Conservation (phyloP, 2,888 invertebrate species). For the Epsilonema sp. region DNA sequence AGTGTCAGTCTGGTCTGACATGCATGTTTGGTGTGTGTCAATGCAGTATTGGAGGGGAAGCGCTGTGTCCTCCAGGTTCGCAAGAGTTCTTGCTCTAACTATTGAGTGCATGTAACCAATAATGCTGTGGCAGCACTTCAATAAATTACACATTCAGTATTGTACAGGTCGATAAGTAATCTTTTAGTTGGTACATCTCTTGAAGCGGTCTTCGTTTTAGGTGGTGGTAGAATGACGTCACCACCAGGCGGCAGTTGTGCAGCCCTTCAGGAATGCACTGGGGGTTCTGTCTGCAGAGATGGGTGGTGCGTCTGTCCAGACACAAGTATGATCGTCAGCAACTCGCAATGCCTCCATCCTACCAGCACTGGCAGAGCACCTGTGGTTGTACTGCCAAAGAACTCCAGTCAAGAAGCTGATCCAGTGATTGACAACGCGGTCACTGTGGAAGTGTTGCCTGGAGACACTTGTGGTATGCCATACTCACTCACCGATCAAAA, state of each 20-base stretch:
- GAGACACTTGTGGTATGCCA: slow-evolving; percentile 2
- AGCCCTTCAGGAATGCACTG: slow-evolving; percentile 19
- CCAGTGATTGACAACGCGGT: too few relatives aligned
- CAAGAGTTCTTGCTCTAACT: too few relatives aligned
- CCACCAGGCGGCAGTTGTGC: slow-evolving; percentile 25
- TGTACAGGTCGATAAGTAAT: too few relatives aligned
- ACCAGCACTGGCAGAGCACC: background rate
- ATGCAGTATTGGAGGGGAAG: slow-evolving; percentile 11
- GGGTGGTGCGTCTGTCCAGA: slow-evolving; percentile 28
- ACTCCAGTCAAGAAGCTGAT: background rate
- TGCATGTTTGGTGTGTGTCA: slow-evolving; percentile 23
- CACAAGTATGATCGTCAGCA: slow-evolving; percentile 18
- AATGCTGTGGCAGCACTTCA: too few relatives aligned
- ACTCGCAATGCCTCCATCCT: slow-evolving; percentile 14
- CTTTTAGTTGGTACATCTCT: too few relatives aligned
- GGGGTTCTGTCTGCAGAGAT: slow-evolving; percentile 16
- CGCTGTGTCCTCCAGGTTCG: too few relatives aligned
- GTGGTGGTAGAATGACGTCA: slow-evolving; percentile 17
- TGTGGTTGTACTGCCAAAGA: too few relatives aligned
- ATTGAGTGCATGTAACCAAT: too few relatives aligned
- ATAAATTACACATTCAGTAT: too few relatives aligned
- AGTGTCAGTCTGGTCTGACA: slow-evolving; percentile 20
- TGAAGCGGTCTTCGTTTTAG: slow-evolving; percentile 14
- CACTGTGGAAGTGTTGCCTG: too few relatives aligned
- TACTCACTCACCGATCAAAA: too few relatives aligned